These are phyloP conservation scores for Serilophus lunatus DNA, from an alignment of 2,113 vertebrate species.

Conservation along the genomic window DNA sequence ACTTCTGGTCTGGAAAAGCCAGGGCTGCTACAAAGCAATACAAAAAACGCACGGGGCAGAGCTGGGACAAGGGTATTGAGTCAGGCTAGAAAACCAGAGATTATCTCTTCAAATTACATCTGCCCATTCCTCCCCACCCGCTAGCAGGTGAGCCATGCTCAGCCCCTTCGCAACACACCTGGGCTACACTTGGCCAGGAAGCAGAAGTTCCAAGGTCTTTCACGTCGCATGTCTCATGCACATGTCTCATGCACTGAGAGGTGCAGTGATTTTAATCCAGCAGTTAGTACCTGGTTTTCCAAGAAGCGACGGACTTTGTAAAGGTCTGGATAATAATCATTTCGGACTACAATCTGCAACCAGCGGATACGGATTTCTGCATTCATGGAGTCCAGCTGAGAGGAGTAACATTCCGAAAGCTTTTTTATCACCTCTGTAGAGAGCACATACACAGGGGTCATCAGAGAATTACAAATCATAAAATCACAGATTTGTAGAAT, in stretches of 20 bases:
- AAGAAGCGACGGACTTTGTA: conserved; percentile 90
- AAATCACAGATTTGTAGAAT: background rate
- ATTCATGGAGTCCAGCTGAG: conserved; percentile 88
- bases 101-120: conserved; percentile 13
- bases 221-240: conserved; percentile 63
- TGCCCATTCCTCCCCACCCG: conserved; percentile 58
- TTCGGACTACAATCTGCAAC: conserved; percentile 93
- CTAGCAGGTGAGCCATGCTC: conserved; percentile 54
- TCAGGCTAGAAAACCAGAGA: conserved; percentile 24
- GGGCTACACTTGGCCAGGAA: conserved; percentile 63
- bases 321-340: conserved; percentile 88
- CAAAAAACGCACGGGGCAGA: background rate
- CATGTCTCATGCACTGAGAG: conserved; percentile 63
- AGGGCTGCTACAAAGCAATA: background rate
- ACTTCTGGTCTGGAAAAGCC: background rate
- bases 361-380: conserved; percentile 95
- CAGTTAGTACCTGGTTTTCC: conserved; percentile 84
- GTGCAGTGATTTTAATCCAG: conserved; percentile 55
- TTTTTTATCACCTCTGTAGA: conserved; percentile 84
- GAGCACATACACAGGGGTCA: background rate
- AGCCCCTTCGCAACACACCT: conserved; percentile 63
- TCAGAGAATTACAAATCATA: background rate
- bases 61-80: background rate
- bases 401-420: conserved; percentile 86
- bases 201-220: conserved; percentile 65